These are phyloP conservation scores for Conus betulinus DNA, from an alignment of 1,140 invertebrate genomes.

Conservation along the genomic window DNA sequence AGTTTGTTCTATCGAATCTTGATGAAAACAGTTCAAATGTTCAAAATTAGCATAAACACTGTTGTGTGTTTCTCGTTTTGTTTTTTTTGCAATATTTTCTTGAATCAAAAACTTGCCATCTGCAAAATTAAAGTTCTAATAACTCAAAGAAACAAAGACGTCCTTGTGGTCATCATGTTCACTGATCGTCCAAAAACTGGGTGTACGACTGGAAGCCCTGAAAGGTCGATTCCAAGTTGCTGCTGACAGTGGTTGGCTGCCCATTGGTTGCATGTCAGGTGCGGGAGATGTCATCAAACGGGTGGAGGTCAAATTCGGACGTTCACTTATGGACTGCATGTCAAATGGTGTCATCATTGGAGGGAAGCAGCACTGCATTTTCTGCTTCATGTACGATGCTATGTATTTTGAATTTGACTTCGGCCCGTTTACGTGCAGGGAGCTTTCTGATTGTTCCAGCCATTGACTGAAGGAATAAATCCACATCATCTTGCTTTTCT, in stretches of 20 bases:
- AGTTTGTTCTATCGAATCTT: too few species aligned
- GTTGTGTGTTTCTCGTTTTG: too few species aligned
- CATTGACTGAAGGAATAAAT: conserved; percentile 36
- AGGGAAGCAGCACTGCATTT: conserved; percentile 37
- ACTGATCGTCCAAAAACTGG: conserved; percentile 32
- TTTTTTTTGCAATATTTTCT: too few species aligned
- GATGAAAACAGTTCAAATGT: too few species aligned
- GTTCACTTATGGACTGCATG: conserved; percentile 30
- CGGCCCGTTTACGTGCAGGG: conserved; percentile 31
- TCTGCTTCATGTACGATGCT: conserved; percentile 39
- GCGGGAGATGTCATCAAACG: conserved; percentile 21
- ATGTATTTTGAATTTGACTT: conserved; percentile 38
- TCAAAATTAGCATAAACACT: too few species aligned
- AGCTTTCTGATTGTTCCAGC: conserved; percentile 34
- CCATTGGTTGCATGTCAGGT: conserved; percentile 34
- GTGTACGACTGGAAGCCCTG: conserved; percentile 27
- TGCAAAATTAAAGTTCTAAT: conserved; percentile 25
- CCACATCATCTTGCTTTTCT: conserved; percentile 38
- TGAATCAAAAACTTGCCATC: too few species aligned
- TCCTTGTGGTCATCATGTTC: conserved; percentile 32
- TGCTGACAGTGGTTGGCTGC: conserved; percentile 32
- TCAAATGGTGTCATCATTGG: conserved; percentile 31
- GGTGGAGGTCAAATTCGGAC: conserved; percentile 30
- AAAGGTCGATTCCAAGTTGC: conserved; percentile 32
- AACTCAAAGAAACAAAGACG: conserved; percentile 4